Evolutionary conservation across 2,888 invertebrate genomes (phyloP).

Genomic region (Ormyrus labotus): DNA sequence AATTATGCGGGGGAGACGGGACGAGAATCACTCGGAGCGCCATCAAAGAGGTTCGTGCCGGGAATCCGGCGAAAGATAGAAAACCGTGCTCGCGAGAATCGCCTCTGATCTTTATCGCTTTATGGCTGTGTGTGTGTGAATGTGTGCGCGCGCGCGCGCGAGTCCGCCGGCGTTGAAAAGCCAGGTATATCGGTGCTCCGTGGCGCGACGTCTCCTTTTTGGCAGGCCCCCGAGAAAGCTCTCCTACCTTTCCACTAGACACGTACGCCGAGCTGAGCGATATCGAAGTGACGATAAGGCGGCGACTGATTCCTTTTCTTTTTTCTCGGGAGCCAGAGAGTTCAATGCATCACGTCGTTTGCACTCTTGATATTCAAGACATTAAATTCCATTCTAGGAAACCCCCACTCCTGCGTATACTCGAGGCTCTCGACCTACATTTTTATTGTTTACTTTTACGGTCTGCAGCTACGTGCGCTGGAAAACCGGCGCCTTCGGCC

Average conservation of each 20-base stretch:
- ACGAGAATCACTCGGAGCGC: conserved; percentile 69
- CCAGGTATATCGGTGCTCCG: too few species aligned
- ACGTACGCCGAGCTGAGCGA: neutral
- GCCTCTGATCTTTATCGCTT: conserved; percentile 46
- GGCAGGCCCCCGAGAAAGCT: neutral
- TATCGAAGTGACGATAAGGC: conserved; percentile 8
- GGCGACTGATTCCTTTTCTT: conserved; percentile 15
- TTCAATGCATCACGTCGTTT: conserved; percentile 20
- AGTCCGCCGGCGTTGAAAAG: neutral
- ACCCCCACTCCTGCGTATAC: neutral
- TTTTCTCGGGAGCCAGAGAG: neutral
- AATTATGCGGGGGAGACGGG: conserved; percentile 57
- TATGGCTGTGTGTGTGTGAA: neutral
- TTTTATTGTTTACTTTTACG: conserved; percentile 22
- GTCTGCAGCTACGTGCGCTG: too few species aligned
- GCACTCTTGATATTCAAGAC: conserved; percentile 35
- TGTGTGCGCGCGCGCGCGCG: neutral
- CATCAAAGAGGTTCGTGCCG: conserved; percentile 73
- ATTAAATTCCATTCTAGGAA: conserved; percentile 15
- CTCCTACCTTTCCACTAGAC: neutral
- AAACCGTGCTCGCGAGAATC: conserved; percentile 59
- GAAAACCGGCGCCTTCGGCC: neutral
- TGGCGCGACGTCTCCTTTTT: conserved; percentile 16
- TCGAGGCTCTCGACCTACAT: conserved; percentile 21
- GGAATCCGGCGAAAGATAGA: conserved; percentile 70